These are phyloP conservation scores for Andricus grossulariae DNA, from an alignment of 1,140 invertebrate genomes.

Conservation along the genomic window DNA sequence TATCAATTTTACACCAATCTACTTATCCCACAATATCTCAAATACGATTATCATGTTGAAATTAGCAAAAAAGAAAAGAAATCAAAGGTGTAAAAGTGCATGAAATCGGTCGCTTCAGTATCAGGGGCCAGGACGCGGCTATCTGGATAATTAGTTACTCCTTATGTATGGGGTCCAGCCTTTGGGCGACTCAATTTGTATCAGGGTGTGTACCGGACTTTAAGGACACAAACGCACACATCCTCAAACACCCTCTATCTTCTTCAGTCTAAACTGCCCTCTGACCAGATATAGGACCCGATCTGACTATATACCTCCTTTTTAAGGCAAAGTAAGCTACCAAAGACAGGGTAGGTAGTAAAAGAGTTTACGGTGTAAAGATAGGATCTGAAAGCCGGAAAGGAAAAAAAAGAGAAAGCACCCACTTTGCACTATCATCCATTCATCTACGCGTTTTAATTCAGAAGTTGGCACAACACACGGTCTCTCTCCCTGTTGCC, in stretches of 20 bases:
- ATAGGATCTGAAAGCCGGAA: constrained; percentile 10
- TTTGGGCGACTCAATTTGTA: constrained; percentile 64
- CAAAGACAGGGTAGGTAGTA: constrained; percentile 42
- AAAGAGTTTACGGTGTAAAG: constrained; percentile 49
- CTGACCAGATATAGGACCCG: constrained; percentile 55
- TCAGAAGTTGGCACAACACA: constrained; percentile 43
- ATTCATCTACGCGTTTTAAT: constrained; percentile 56
- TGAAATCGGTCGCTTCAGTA: constrained; percentile 53
- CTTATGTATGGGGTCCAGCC: constrained; percentile 47
- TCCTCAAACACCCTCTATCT: not conserved
- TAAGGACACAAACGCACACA: not conserved
- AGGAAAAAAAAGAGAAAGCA: constrained; percentile 25
- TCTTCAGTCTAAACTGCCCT: constrained; percentile 34
- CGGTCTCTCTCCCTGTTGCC: constrained; percentile 44
- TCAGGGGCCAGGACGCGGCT: constrained; percentile 59
- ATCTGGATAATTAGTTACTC: constrained; percentile 71
- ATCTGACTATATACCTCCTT: constrained; percentile 50
- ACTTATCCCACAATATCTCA: not conserved
- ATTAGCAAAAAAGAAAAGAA: constrained; percentile 42
- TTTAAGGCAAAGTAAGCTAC: constrained; percentile 30
- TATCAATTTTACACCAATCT: not conserved
- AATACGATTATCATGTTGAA: constrained; percentile 41
- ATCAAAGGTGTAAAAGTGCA: constrained; percentile 45
- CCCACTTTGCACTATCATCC: constrained; percentile 53
- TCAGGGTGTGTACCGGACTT: constrained; percentile 26